Percentiles rank a stretch among this genome's conserved stretches.
Evolutionary conservation across 2,888 invertebrate species (phyloP).

Genomic region (Eurois occulta): DNA sequence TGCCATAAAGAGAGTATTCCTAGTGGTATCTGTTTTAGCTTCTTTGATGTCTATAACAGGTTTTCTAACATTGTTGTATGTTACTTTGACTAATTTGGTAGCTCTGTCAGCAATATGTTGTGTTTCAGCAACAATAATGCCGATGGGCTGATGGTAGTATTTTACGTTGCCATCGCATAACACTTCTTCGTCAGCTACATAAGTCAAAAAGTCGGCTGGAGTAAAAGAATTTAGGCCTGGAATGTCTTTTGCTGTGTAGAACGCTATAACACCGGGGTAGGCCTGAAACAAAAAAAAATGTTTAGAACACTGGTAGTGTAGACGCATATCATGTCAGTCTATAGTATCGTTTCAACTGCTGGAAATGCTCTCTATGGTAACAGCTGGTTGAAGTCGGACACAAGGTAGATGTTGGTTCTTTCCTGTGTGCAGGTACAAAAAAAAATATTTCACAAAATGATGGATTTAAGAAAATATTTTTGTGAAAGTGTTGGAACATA

Average conservation of each 20-base stretch:
- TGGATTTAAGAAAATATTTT: neutral
- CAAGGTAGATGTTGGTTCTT: neutral
- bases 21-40: conserved; percentile 29
- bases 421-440: neutral
- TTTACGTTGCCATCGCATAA: conserved; percentile 71
- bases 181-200: conserved; percentile 76
- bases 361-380: neutral
- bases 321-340: neutral
- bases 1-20: conserved; percentile 11
- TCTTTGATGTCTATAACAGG: conserved; percentile 43
- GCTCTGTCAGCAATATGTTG: conserved; percentile 89
- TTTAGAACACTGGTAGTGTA: neutral
- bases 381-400: neutral
- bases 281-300: conserved; percentile 60
- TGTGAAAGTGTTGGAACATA: neutral
- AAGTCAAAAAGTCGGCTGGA: conserved; percentile 68
- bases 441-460: neutral
- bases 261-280: conserved; percentile 91
- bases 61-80: conserved; percentile 81
- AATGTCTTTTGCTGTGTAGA: conserved; percentile 91
- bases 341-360: neutral
- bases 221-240: conserved; percentile 92
- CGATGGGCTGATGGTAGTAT: conserved; percentile 75
- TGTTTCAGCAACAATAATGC: conserved; percentile 90
- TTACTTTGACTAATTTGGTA: conserved; percentile 88